A percentile compares a stretch with the other conserved stretches of the same genome.
phyloP scores from a whole-genome alignment of 2,888 invertebrate species.

The Bombylius major region DNA sequence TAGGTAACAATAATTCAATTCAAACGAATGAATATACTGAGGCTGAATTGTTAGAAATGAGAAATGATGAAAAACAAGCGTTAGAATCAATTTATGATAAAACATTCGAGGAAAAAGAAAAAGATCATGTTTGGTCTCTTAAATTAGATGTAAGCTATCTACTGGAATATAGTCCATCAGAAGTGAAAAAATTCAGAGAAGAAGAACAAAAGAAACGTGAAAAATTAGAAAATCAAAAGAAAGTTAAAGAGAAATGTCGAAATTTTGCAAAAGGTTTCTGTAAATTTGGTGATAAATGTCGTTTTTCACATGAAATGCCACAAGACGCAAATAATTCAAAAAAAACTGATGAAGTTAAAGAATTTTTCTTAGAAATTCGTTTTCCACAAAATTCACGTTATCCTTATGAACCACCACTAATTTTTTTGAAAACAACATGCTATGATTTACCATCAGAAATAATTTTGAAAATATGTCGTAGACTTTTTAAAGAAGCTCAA shows the following conservation, averaged over 20 bases:
- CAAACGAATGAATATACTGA: constrained; percentile 35
- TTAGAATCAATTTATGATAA: constrained; percentile 66
- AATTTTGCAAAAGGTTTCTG: constrained; percentile 47
- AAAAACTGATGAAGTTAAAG: constrained; percentile 34
- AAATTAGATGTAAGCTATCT: constrained; percentile 55
- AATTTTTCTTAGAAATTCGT: constrained; percentile 59
- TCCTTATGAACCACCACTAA: constrained; percentile 59
- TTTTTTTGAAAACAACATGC: constrained; percentile 53
- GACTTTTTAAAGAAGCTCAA: constrained; percentile 55
- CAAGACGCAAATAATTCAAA: constrained; percentile 23
- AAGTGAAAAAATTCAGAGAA: constrained; percentile 32
- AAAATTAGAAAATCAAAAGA: constrained; percentile 26
- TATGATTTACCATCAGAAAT: constrained; percentile 50
- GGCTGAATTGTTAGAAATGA: constrained; percentile 48
- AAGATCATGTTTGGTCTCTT: constrained; percentile 56
- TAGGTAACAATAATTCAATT: neutral
- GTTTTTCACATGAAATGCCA: constrained; percentile 46
- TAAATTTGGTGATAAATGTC: constrained; percentile 60
- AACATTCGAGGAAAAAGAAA: constrained; percentile 54
- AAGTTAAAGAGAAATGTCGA: constrained; percentile 46
- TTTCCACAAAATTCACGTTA: constrained; percentile 58
- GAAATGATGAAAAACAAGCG: constrained; percentile 58
- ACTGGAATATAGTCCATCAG: constrained; percentile 43
- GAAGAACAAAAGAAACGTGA: constrained; percentile 30
- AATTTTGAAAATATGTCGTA: constrained; percentile 51